Conservation (phyloP, 1,140 invertebrate species). For the Aphelinus certus region DNA sequence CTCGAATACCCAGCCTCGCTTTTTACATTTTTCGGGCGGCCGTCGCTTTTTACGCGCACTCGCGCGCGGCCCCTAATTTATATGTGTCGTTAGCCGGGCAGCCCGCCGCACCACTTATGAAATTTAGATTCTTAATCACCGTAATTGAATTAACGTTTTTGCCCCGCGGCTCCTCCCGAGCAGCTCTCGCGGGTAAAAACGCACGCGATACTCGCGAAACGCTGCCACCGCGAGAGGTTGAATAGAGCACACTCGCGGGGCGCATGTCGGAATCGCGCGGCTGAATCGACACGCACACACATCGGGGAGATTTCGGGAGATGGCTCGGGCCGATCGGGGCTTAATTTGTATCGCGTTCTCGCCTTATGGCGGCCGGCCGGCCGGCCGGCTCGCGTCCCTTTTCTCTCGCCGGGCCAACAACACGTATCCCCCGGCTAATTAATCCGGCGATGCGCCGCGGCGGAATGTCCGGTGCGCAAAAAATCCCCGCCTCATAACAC, state of each 20-base stretch:
- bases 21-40: conserved; percentile 29
- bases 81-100: neutral
- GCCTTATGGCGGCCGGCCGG: neutral
- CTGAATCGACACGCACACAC: no score
- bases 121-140: conserved; percentile 13
- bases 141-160: conserved; percentile 2
- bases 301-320: conserved; percentile 6
- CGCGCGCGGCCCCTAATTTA: conserved; percentile 1
- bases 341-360: conserved; percentile 33
- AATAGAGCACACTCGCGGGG: no score
- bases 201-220: no score
- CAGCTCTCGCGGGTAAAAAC: no score
- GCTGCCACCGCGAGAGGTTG: no score
- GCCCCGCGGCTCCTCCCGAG: no score
- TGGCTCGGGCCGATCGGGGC: neutral
- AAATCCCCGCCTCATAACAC: neutral
- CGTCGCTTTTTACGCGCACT: neutral
- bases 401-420: neutral
- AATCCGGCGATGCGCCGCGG: conserved; percentile 16
- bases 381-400: neutral
- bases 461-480: neutral
- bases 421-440: conserved; percentile 2
- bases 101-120: conserved; percentile 12
- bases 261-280: no score
- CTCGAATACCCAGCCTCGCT: neutral